Conservation (phyloP, 2,113 vertebrate genomes). For the Gnathonemus echidnorhynchus region DNA sequence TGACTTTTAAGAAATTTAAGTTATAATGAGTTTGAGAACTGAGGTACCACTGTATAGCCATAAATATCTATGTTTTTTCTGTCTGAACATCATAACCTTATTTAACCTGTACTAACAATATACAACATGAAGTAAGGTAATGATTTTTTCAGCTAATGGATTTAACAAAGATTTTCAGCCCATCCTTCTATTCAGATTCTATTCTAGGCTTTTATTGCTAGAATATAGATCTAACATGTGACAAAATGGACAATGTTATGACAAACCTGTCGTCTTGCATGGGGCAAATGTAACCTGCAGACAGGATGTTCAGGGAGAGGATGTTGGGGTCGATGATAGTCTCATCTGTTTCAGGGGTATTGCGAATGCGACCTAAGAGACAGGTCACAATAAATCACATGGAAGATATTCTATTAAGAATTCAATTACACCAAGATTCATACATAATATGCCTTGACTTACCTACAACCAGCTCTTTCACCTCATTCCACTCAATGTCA, state of each 20-base stretch:
- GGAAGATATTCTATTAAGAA: background rate
- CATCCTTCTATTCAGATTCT: background rate
- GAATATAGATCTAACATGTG: background rate
- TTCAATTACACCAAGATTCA: background rate
- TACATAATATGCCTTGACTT: conserved; percentile 42
- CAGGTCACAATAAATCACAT: background rate
- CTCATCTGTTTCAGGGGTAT: conserved; percentile 88
- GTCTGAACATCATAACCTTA: background rate
- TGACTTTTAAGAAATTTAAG: too few relatives aligned
- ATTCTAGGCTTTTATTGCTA: background rate
- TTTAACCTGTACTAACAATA: background rate
- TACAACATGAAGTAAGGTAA: background rate
- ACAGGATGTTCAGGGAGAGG: conserved; percentile 93
- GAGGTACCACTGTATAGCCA: background rate
- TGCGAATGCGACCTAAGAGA: conserved; percentile 83
- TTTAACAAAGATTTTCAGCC: background rate
- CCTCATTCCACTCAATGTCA: conserved; percentile 91
- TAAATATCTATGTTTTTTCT: background rate
- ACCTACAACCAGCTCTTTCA: conserved; percentile 95
- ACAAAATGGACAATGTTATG: background rate
- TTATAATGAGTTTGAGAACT: too few relatives aligned
- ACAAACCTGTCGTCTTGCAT: conserved; percentile 89
- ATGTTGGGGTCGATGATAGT: conserved; percentile 96
- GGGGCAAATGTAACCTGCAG: conserved; percentile 77
- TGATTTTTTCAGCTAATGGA: background rate